Conservation (phyloP, 2,888 invertebrate species). For the Eupithecia pulchellata region DNA sequence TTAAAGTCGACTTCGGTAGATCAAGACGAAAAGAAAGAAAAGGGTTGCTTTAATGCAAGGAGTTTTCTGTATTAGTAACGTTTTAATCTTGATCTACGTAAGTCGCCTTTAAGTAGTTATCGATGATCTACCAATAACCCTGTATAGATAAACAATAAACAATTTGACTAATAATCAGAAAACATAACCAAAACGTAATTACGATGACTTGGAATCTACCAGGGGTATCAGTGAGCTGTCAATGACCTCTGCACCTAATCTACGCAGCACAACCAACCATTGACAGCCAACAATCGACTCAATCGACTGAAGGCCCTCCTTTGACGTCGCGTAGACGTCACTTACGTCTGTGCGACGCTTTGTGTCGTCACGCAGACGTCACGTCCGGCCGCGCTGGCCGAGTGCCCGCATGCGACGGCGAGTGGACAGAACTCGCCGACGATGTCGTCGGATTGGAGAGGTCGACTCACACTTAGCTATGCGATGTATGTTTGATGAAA, state of each 20-base stretch:
- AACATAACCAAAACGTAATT: neutral
- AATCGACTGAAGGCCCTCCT: constrained; percentile 3
- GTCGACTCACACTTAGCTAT: neutral
- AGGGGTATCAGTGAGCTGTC: neutral
- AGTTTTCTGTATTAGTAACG: no score
- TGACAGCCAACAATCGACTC: neutral
- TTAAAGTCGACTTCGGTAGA: no score
- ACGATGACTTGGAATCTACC: neutral
- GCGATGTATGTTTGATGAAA: neutral
- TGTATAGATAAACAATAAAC: no score
- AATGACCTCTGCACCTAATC: neutral
- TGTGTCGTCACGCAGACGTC: neutral
- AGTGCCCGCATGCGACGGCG: constrained; percentile 6
- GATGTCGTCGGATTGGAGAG: neutral
- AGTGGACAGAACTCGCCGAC: neutral
- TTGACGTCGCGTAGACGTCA: neutral
- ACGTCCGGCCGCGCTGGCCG: neutral
- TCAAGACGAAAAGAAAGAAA: no score
- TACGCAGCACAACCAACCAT: neutral
- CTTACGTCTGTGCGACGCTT: neutral
- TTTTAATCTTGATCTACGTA: no score
- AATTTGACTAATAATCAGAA: no score
- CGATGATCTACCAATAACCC: no score
- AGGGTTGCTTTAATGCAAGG: no score
- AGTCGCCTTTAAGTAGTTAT: no score